Conservation (phyloP, 2,113 vertebrate genomes). For the Coptodon rendalli region DNA sequence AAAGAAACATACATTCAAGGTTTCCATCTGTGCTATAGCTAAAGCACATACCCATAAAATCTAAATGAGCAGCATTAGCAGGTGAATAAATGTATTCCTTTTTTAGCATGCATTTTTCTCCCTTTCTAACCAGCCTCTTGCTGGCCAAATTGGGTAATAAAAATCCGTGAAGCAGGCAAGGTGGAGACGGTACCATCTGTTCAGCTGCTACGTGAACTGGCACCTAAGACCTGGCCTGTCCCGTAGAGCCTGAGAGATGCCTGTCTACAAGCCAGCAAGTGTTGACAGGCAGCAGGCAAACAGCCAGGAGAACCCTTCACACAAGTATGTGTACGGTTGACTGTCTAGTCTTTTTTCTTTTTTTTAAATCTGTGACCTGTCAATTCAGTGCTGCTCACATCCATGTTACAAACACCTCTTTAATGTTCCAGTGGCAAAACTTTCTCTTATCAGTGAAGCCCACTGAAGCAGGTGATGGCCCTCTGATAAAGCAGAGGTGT, state of each 20-base stretch:
- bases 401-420: neutral
- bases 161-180: neutral
- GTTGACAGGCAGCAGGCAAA: constrained; percentile 28
- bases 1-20: neutral
- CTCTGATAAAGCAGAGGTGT: neutral
- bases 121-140: neutral
- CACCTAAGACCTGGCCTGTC: neutral
- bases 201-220: neutral
- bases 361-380: neutral
- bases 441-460: neutral
- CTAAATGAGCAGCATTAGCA: constrained; percentile 22
- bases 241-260: neutral
- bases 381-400: neutral
- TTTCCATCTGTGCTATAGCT: neutral
- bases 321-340: neutral
- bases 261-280: neutral
- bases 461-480: neutral
- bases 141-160: constrained; percentile 25
- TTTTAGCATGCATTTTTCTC: neutral
- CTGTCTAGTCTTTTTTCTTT: neutral
- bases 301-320: constrained; percentile 7
- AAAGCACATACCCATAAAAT: constrained; percentile 40
- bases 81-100: neutral
- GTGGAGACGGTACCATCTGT: constrained; percentile 20
- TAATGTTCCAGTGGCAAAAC: neutral